Evolutionary conservation across 2,888 invertebrate species (phyloP).

Genomic region (Acanthosepion pharaonis): DNA sequence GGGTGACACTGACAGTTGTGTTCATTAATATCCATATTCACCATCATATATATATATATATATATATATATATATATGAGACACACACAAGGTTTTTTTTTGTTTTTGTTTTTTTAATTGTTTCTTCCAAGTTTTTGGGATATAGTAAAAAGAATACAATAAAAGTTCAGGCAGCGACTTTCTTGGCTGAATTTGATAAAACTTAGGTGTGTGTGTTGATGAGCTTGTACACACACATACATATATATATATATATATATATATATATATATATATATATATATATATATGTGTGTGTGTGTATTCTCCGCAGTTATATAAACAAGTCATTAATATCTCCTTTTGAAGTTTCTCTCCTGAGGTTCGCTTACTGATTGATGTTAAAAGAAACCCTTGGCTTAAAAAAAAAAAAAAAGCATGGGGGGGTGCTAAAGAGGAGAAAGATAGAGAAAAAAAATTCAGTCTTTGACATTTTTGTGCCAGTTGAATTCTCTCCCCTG

Average conservation of each 20-base stretch:
- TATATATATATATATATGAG: too few relatives aligned
- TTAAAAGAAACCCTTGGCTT: constrained; percentile 33
- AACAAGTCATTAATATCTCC: constrained; percentile 33
- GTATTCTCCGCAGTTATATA: not conserved
- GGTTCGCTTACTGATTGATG: not conserved
- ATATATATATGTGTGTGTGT: not conserved
- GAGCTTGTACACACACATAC: too few relatives aligned
- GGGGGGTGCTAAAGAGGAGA: not conserved
- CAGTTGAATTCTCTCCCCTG: not conserved
- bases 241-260: constrained; percentile 25
- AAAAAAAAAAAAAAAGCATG: not conserved
- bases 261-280: constrained; percentile 10
- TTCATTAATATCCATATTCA: too few relatives aligned
- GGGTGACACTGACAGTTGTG: too few relatives aligned
- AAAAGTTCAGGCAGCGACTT: too few relatives aligned
- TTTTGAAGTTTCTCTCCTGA: constrained; percentile 18
- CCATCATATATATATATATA: too few relatives aligned
- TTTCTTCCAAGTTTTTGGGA: too few relatives aligned
- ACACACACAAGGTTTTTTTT: too few relatives aligned
- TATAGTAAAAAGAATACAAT: too few relatives aligned
- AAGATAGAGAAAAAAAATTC: not conserved
- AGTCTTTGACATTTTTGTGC: constrained; percentile 33
- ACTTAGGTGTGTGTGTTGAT: too few relatives aligned
- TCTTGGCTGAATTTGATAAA: too few relatives aligned
- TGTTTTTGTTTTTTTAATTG: too few relatives aligned